Evolutionary conservation across 1,140 invertebrate genomes (phyloP).

Genomic region (Drosophila orena): DNA sequence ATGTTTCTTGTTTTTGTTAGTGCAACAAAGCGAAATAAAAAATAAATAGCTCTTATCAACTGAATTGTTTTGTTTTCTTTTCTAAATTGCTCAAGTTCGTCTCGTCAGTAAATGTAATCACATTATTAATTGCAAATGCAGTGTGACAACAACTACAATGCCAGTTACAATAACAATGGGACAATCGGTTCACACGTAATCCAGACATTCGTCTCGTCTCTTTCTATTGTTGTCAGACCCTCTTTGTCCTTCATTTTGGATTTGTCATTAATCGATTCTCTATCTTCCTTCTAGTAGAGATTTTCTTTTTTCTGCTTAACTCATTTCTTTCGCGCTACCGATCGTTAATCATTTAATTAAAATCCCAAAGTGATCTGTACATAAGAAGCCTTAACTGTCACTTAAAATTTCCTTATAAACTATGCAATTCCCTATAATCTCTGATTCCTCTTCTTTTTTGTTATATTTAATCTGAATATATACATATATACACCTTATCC

Average conservation of each 20-base stretch:
- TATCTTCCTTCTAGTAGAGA: not conserved
- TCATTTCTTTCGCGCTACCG: not conserved
- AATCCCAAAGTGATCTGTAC: not conserved
- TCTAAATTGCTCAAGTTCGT: slow-evolving; percentile 54
- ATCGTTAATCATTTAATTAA: slow-evolving; percentile 23
- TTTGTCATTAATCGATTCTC: slow-evolving; percentile 23
- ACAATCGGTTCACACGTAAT: slow-evolving; percentile 32
- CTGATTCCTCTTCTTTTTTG: not conserved
- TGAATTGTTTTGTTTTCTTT: slow-evolving; percentile 17
- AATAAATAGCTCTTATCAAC: slow-evolving; percentile 16
- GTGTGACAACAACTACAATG: slow-evolving; percentile 25
- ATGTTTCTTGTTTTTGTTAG: slow-evolving; percentile 17
- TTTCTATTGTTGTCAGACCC: slow-evolving; percentile 17
- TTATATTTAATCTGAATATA: not conserved
- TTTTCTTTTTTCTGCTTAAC: slow-evolving; percentile 6
- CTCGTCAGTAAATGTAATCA: slow-evolving; percentile 34
- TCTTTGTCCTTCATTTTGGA: slow-evolving; percentile 13
- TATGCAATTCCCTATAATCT: too few relatives aligned
- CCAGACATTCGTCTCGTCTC: slow-evolving; percentile 19
- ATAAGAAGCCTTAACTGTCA: not conserved
- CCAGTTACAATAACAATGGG: slow-evolving; percentile 28
- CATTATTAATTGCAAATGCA: slow-evolving; percentile 55
- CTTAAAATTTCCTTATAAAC: not conserved
- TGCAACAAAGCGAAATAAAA: slow-evolving; percentile 16
- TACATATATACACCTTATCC: too few relatives aligned